Conservation (phyloP, 2,797 vertebrate genomes). For the Arnoldichthys spilopterus region DNA sequence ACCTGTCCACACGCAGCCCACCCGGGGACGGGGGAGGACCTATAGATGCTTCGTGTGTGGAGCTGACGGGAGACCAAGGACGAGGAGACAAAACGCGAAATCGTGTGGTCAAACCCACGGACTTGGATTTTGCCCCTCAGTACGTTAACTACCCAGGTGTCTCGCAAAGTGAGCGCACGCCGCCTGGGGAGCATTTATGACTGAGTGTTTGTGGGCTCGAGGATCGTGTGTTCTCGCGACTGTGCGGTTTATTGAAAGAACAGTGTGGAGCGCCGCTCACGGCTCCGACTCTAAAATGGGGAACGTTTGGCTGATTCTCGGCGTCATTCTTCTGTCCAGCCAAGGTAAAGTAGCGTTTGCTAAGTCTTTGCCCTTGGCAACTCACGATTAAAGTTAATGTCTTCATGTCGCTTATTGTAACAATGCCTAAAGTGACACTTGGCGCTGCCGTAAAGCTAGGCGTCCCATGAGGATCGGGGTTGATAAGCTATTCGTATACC, state of each 20-base stretch:
- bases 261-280: constrained; percentile 68
- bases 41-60: constrained; percentile 23
- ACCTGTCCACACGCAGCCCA: constrained; percentile 33
- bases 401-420: neutral
- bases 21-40: constrained; percentile 21
- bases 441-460: neutral
- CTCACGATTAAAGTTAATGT: neutral
- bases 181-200: constrained; percentile 61
- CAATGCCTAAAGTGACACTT: neutral
- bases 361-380: neutral
- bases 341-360: constrained; percentile 69
- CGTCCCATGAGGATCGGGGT: constrained; percentile 30
- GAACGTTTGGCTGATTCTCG: constrained; percentile 59
- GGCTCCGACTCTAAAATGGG: constrained; percentile 55
- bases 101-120: constrained; percentile 50
- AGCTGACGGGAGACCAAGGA: constrained; percentile 9
- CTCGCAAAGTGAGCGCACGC: constrained; percentile 1
- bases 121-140: constrained; percentile 20
- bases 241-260: constrained; percentile 54
- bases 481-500: constrained; percentile 16
- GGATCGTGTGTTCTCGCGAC: constrained; percentile 67
- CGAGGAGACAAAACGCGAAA: constrained; percentile 22
- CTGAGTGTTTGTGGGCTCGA: constrained; percentile 50
- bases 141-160: constrained; percentile 5
- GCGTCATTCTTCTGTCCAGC: constrained; percentile 58